These are phyloP conservation scores for Isichthys henryi DNA, from an alignment of 2,113 vertebrate species.

Conservation along the genomic window DNA sequence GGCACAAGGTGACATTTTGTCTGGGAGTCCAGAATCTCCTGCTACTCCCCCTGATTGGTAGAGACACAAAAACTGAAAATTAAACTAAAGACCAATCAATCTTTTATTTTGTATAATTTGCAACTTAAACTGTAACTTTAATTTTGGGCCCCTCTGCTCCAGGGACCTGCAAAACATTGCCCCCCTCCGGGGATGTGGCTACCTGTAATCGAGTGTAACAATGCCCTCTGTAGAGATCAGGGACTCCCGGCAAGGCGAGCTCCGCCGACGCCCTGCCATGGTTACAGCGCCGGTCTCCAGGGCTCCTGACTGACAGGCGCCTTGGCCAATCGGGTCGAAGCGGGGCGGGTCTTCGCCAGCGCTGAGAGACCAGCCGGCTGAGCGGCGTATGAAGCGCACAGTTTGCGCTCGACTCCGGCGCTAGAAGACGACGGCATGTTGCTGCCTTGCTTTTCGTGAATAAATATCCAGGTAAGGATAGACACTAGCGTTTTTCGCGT, in stretches of 20 bases:
- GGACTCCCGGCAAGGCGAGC: not conserved
- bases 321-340: not conserved
- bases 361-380: not conserved
- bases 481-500: not conserved
- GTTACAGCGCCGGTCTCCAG: not conserved
- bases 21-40: no score
- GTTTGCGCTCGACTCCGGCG: not conserved
- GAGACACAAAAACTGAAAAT: no score
- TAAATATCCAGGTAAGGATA: not conserved
- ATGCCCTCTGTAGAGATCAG: not conserved
- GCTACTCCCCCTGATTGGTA: no score
- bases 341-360: not conserved
- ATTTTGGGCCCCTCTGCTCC: not conserved
- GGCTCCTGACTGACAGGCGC: not conserved
- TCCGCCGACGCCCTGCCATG: constrained; percentile 2
- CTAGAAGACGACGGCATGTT: not conserved
- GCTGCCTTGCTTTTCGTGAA: not conserved
- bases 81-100: no score
- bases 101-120: no score
- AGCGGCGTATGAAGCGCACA: not conserved
- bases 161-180: not conserved
- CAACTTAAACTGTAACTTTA: no score
- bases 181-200: not conserved
- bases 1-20: no score
- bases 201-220: not conserved